Evolutionary conservation across 2,113 vertebrate species (phyloP).

Genomic region (Trogon surrucura): DNA sequence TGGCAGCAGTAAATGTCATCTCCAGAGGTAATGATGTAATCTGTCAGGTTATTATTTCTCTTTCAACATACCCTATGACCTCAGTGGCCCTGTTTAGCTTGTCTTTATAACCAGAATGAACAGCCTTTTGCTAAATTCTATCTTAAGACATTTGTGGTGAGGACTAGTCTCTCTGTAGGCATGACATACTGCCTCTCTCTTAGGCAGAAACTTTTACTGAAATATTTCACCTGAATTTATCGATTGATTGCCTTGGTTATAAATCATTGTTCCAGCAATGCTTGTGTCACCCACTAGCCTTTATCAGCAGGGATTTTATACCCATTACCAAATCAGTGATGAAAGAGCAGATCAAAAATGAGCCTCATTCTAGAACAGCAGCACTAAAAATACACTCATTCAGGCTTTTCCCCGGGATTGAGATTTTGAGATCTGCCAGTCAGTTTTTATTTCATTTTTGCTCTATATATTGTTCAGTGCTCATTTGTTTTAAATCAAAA

Average conservation of each 20-base stretch:
- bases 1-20: constrained; percentile 2
- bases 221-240: not conserved
- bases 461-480: not conserved
- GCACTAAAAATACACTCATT: not conserved
- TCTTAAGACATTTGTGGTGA: not conserved
- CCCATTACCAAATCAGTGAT: not conserved
- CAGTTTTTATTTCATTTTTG: not conserved
- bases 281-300: not conserved
- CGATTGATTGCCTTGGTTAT: not conserved
- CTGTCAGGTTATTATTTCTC: not conserved
- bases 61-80: not conserved
- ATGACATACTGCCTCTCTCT: not conserved
- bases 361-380: not conserved
- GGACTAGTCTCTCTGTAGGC: not conserved
- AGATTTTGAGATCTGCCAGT: not conserved
- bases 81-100: not conserved
- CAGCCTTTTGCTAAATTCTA: not conserved
- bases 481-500: constrained; percentile 8
- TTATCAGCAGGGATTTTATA: not conserved
- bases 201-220: not conserved
- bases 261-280: not conserved
- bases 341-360: not conserved
- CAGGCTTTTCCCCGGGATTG: not conserved
- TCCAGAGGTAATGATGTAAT: not conserved
- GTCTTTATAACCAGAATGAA: not conserved